Conservation (phyloP, 2,888 invertebrate species). For the Pecten maximus region DNA sequence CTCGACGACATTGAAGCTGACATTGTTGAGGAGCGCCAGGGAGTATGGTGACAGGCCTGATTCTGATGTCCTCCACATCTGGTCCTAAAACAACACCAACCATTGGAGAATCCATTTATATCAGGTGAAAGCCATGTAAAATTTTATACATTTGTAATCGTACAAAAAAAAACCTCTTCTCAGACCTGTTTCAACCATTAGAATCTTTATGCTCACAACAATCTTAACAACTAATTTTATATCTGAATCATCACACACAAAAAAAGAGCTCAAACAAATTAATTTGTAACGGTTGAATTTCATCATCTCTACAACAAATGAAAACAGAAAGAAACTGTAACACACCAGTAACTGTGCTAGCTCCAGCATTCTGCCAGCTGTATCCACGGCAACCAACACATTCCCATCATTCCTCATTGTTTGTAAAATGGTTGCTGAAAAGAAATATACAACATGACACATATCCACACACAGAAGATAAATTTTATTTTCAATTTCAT, state of each 20-base stretch:
- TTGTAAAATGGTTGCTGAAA: conserved; percentile 93
- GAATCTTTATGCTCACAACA: neutral
- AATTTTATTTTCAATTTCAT: no score
- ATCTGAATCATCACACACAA: no score
- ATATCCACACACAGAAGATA: no score
- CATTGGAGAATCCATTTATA: no score
- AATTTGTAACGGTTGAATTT: no score
- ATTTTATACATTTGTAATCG: neutral
- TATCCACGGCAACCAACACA: conserved; percentile 97
- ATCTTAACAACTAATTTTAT: neutral
- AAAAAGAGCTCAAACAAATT: no score
- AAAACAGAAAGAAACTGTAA: neutral
- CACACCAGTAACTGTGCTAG: conserved; percentile 93
- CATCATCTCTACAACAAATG: neutral
- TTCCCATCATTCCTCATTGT: conserved; percentile 97
- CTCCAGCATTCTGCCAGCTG: conserved; percentile 97
- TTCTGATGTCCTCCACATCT: conserved; percentile 85
- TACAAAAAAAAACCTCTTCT: no score
- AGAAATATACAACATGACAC: conserved; percentile 67
- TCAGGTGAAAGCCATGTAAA: neutral
- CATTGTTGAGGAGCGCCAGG: conserved; percentile 95
- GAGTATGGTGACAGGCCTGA: conserved; percentile 97
- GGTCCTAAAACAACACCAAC: conserved; percentile 72
- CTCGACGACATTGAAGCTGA: conserved; percentile 98
- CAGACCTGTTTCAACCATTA: no score